Conservation (phyloP, 1,140 invertebrate genomes). For the Himalopsyche phryganea region DNA sequence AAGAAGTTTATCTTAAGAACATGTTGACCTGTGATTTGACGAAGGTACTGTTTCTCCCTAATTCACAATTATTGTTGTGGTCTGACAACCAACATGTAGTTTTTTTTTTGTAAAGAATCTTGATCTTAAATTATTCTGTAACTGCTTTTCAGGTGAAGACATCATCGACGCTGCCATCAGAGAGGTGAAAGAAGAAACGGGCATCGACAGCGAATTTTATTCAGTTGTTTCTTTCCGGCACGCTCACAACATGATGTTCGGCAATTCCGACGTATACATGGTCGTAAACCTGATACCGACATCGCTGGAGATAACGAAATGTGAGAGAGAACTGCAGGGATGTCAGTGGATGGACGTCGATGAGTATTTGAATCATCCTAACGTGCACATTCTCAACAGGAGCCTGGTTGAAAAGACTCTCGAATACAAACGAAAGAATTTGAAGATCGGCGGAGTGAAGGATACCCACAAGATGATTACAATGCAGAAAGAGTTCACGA, state of each 20-base stretch:
- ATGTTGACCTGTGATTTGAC: too few species aligned
- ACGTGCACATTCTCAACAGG: conserved; percentile 72
- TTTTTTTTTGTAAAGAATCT: too few species aligned
- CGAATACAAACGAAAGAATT: conserved; percentile 58
- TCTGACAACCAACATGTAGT: too few species aligned
- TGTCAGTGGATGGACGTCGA: conserved; percentile 81
- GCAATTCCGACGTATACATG: conserved; percentile 82
- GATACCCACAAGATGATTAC: conserved; percentile 36
- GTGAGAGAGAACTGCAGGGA: conserved; percentile 69
- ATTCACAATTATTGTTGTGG: too few species aligned
- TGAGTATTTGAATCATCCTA: conserved; percentile 67
- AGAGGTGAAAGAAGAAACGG: conserved; percentile 89
- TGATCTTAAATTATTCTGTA: too few species aligned
- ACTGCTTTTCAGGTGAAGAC: conserved; percentile 67
- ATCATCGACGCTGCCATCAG: conserved; percentile 72
- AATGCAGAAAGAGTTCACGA: conserved; percentile 28
- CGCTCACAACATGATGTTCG: conserved; percentile 64
- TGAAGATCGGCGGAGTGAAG: conserved; percentile 56
- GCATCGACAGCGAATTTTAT: conserved; percentile 70
- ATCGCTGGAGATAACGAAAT: conserved; percentile 61
- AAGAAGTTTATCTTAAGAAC: too few species aligned
- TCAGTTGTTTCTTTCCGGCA: conserved; percentile 77
- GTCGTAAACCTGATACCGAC: conserved; percentile 69
- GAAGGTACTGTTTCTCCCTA: too few species aligned
- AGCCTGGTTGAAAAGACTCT: conserved; percentile 63